phyloP scores from a whole-genome alignment of 2,113 vertebrate species.

The Collichthys lucidus region DNA sequence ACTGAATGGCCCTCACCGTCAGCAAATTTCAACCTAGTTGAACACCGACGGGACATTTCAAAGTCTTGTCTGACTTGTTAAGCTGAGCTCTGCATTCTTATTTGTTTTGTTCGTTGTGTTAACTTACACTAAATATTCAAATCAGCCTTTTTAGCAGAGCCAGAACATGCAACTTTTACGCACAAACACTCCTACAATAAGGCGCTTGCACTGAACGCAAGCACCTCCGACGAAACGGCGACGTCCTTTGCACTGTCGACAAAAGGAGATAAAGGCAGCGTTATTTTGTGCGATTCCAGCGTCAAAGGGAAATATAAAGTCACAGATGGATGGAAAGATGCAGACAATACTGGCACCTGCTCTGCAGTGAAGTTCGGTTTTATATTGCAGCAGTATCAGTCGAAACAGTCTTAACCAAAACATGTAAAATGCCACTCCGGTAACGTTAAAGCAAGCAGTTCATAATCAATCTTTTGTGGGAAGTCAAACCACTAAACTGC shows the following conservation, averaged over 20 bases:
- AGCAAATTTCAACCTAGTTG: not conserved
- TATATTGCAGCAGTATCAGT: not conserved
- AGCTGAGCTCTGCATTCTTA: not conserved
- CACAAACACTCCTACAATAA: no score
- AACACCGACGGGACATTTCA: not conserved
- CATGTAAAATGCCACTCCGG: not conserved
- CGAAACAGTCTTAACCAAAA: not conserved
- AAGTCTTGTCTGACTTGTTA: not conserved
- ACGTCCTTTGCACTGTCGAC: not conserved
- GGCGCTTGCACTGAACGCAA: constrained; percentile 10
- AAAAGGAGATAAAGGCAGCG: not conserved
- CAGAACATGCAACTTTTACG: not conserved
- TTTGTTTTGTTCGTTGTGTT: not conserved
- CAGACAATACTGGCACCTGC: not conserved
- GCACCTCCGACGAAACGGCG: not conserved
- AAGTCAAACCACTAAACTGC: not conserved
- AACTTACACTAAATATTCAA: not conserved
- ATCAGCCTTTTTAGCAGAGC: not conserved
- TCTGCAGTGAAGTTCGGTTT: not conserved
- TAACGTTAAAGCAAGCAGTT: constrained; percentile 14
- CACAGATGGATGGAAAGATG: not conserved
- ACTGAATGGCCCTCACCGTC: not conserved
- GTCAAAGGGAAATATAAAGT: not conserved
- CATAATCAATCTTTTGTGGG: not conserved
- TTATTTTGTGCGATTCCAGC: not conserved